Conservation (phyloP, 2,797 vertebrate genomes). For the Pelobates cultripes region DNA sequence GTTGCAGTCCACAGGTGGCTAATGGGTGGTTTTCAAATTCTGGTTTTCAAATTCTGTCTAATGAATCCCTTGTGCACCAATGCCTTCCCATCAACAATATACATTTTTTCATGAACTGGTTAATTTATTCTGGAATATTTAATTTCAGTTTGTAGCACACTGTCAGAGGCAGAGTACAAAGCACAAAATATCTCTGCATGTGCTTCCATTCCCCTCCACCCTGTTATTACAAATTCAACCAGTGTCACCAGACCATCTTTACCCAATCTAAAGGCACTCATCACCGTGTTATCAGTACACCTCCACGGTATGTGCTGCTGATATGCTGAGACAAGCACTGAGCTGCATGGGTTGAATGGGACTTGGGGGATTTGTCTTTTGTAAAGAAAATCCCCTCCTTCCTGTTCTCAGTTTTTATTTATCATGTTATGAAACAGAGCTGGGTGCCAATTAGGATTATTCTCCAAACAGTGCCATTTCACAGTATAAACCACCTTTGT, state of each 20-base stretch:
- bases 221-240: constrained; percentile 38
- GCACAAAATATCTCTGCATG: not conserved
- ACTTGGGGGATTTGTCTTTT: not conserved
- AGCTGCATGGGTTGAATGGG: no score
- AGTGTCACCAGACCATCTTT: constrained; percentile 17
- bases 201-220: not conserved
- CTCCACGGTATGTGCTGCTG: no score
- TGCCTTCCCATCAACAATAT: not conserved
- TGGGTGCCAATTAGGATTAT: constrained; percentile 30
- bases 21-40: not conserved
- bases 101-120: not conserved
- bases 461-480: constrained; percentile 7
- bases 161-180: not conserved
- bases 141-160: not conserved
- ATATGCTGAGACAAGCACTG: no score
- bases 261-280: not conserved
- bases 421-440: constrained; percentile 9
- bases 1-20: not conserved
- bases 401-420: not conserved
- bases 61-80: no score
- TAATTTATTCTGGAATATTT: not conserved
- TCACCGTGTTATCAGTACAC: no score
- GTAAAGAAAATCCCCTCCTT: not conserved
- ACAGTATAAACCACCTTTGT: constrained; percentile 28
- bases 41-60: no score